Evolutionary conservation across 2,113 vertebrate genomes (phyloP).

Genomic region (Saiga tatarica): DNA sequence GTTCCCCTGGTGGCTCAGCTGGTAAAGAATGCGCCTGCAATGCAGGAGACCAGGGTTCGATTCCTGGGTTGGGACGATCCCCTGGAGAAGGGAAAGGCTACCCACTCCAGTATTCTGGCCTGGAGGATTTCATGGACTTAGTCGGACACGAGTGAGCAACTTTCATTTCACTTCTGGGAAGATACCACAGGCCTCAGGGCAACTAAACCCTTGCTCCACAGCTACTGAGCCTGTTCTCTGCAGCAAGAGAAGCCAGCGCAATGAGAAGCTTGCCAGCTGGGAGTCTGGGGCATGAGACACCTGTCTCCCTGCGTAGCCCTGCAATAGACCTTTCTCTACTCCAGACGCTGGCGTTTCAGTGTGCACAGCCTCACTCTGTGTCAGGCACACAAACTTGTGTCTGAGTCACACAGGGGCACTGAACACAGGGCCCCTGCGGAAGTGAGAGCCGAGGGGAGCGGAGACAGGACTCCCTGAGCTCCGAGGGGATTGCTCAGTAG

Average conservation of each 20-base stretch:
- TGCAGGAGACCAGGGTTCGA: fast-evolving
- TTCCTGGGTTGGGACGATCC: background rate
- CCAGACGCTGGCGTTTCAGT: fast-evolving
- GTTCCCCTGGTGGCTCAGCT: background rate
- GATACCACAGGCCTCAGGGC: background rate
- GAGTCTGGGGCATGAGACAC: background rate
- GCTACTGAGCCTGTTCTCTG: background rate
- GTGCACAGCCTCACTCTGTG: background rate
- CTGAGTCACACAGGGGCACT: fast-evolving
- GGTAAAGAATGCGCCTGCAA: background rate
- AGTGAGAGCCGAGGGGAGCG: fast-evolving
- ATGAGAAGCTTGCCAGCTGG: background rate
- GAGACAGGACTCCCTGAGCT: background rate
- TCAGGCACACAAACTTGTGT: background rate
- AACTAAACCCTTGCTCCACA: background rate
- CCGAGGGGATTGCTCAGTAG: background rate
- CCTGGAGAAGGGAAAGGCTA: background rate
- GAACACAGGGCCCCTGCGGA: fast-evolving
- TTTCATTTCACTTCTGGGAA: background rate
- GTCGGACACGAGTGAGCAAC: background rate
- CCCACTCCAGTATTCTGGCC: background rate
- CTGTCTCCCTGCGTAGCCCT: fast-evolving
- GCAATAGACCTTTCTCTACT: background rate
- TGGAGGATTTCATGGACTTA: background rate
- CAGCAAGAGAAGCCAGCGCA: background rate